Base-by-base conservation (phyloP, 2,113 vertebrate genomes). In the Ophiodon elongatus region DNA sequence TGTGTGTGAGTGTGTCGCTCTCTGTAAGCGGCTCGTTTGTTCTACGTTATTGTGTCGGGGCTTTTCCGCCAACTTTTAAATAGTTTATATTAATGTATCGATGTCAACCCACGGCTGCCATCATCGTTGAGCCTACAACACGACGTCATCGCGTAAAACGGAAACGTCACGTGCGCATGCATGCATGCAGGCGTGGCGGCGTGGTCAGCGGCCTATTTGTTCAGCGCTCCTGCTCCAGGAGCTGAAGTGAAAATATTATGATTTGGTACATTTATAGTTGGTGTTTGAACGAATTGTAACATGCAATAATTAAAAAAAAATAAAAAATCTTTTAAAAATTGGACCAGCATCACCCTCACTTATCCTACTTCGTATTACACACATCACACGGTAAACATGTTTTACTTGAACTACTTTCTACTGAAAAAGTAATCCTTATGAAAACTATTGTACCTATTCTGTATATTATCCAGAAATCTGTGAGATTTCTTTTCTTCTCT, bases 101-200 rank as follows among this genome's bases (percentile, higher is more conserved):
- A 91, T 91, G 92, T 94, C 94, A 95, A 93, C 93, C 94, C 39
- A 91, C 92, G 79, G 93, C 94, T 93, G 93, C 95, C 94, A 94
- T 94, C 92, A 91, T 75, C 86, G 82, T 87, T 47, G 85, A 81
- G 74, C 91, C 90, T 85, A 83, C 94, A 82, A 88, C 83, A 79
- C 86, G 37, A 91, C 93, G 91, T 94, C 91, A 93, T 82, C 73
- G 84, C 93, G 91, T 65, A 85, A 29, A 9, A 8, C 2, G 0
- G 13, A 54, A 75, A 86, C 92, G 92, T 91, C 74, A 80, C 1
- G 25, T 33, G 54, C 54, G 37, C 57, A 50, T 8, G 67, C 57
- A 50, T 8, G 67, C 54, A 13, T 29, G 50, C 23, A 37, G 19
- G 59, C 27, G 56, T 7, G 31, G 39, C 29, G 27, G 54, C 4